phyloP scores from a whole-genome alignment of 1,140 invertebrate species.

The Nephila pilipes region DNA sequence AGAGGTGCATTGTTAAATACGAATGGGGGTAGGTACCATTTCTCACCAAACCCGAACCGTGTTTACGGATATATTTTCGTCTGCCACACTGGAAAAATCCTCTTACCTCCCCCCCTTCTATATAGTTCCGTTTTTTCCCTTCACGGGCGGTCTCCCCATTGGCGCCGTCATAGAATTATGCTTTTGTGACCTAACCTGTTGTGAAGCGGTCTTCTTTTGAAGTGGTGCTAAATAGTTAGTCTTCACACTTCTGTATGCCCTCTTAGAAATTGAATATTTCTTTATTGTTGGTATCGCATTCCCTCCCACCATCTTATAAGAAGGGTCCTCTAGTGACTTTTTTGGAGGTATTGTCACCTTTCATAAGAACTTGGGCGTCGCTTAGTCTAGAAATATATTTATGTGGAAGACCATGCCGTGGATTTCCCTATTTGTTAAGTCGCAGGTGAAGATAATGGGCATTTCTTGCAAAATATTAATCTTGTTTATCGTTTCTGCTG shows the following conservation, averaged over 20 bases:
- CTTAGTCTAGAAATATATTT: neutral
- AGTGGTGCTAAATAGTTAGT: constrained; percentile 44
- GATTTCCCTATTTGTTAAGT: neutral
- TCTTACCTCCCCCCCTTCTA: neutral
- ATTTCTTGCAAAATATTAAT: too few relatives aligned
- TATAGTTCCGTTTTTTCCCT: neutral
- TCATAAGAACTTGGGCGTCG: neutral
- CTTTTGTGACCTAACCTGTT: constrained; percentile 40
- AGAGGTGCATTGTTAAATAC: too few relatives aligned
- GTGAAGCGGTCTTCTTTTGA: constrained; percentile 4
- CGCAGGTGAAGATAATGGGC: too few relatives aligned
- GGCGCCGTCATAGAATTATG: constrained; percentile 46
- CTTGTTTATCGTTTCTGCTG: too few relatives aligned
- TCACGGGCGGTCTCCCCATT: constrained; percentile 1
- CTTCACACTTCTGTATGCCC: neutral
- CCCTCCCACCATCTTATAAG: neutral
- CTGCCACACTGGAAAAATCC: neutral
- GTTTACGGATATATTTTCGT: too few relatives aligned
- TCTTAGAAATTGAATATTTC: neutral
- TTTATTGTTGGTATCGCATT: neutral
- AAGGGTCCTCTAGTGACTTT: neutral
- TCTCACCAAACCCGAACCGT: too few relatives aligned
- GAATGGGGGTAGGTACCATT: too few relatives aligned
- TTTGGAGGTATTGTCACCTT: neutral
- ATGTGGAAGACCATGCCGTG: neutral